Base-by-base conservation (phyloP, 2,888 invertebrate species). In the Lamproptera curius region DNA sequence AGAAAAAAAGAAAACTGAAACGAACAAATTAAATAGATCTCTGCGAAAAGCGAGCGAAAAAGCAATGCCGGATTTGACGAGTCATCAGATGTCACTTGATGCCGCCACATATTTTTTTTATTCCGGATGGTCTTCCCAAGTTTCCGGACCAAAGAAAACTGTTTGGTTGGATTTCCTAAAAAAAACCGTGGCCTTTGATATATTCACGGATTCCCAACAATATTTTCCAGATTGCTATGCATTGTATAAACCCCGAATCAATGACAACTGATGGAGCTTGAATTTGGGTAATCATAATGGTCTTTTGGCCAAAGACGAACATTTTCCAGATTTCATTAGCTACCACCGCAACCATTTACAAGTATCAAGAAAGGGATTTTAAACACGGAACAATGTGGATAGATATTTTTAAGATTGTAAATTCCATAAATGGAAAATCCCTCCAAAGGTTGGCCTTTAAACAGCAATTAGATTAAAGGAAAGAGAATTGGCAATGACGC, bases 391-490 rank as follows among this genome's bases (percentile, higher is more conserved):
- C 23, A n/a, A 23, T 23, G 23, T 23, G n/a, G 23, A 23, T 23
- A 8, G 23, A 23, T 23, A 23, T 23, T 45, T 51, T 54, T 13
- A 48, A 54, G 33, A 51, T 55, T 50, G 51, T 53, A 48, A 53
- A 56, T 46, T 52, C 52, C 48, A 55, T 54, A 51, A 53, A 46
- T 4, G 54, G 48, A 52, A 55, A 49, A 50, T 26, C 49, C 26
- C 49, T 56, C 41, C 54, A 52, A 51, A 51, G 53, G 53, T 50
- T 41, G 33, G 52, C 52, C 42, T 49, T 55, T 53, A 46, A 51
- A 52, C 48, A 52, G 54, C 50, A 55, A 53, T 51, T 57, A 52
- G 53, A 49, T 47, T 49, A 53, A 58, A 51, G 51, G 48, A 55
- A 51, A 42, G 52, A 51, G 51, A 56, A 23, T 55, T 55, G 46